Evolutionary conservation across 1,140 invertebrate species (phyloP).

Genomic region (Psix sp.): DNA sequence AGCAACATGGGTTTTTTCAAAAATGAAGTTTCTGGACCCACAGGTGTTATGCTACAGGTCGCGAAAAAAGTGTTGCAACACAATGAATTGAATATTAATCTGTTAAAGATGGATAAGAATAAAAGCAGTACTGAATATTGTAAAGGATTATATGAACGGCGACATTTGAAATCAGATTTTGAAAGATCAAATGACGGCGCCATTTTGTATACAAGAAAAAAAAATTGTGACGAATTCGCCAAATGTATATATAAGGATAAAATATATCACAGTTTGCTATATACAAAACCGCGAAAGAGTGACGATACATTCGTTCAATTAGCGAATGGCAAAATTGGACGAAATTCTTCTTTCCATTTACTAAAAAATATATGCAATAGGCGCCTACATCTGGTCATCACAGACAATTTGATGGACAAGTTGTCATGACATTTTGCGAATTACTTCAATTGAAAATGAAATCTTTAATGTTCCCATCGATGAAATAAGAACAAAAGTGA

Average conservation of each 20-base stretch:
- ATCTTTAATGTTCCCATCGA: not conserved
- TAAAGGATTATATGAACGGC: slow-evolving; percentile 1
- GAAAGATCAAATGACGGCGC: slow-evolving; percentile 2
- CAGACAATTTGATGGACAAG: not conserved
- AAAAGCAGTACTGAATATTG: slow-evolving; percentile 7
- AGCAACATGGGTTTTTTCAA: not conserved
- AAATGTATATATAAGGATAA: not conserved
- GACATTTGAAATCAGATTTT: slow-evolving; percentile 6
- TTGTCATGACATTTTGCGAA: not conserved
- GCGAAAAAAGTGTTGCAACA: slow-evolving; percentile 7
- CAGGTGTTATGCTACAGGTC: not conserved
- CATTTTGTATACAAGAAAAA: slow-evolving; percentile 3
- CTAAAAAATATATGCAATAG: not conserved
- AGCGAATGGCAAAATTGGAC: not conserved
- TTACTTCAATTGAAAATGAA: slow-evolving; percentile 5
- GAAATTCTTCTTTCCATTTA: not conserved
- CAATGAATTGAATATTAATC: slow-evolving; percentile 11
- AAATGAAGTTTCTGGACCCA: not conserved
- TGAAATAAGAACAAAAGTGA: slow-evolving; percentile 3
- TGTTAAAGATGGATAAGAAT: slow-evolving; percentile 1
- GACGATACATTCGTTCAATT: slow-evolving; percentile 4
- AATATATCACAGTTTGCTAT: slow-evolving; percentile 7
- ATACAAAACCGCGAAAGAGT: not conserved
- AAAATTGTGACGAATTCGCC: slow-evolving; percentile 1
- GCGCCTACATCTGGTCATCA: not conserved